Conservation (phyloP, 2,797 vertebrate genomes). For the Trachops cirrhosus region DNA sequence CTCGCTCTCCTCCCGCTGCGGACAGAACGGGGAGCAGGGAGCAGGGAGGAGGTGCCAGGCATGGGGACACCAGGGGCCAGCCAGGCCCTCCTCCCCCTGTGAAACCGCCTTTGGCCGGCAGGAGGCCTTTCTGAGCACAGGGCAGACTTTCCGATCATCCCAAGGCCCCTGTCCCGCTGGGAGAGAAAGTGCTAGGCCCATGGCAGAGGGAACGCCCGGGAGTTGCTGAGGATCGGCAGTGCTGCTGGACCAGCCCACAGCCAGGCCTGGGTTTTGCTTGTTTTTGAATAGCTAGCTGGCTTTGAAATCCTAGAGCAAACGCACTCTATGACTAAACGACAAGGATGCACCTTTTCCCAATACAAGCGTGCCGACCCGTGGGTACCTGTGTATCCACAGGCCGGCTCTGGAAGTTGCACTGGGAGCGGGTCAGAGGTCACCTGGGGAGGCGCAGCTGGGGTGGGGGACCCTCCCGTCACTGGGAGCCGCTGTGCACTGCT, state of each 20-base stretch:
- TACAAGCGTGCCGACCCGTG: accelerated
- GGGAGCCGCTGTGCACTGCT: background rate
- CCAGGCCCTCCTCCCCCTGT: background rate
- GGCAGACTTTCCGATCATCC: background rate
- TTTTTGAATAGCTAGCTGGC: background rate
- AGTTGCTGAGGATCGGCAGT: accelerated
- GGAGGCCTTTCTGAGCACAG: background rate
- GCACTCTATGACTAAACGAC: background rate
- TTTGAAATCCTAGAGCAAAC: background rate
- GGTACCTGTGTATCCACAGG: background rate
- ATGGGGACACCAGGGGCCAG: accelerated
- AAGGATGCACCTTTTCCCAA: background rate
- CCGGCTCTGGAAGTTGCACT: background rate
- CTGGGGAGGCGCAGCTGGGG: background rate
- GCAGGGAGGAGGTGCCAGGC: background rate
- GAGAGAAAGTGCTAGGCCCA: background rate
- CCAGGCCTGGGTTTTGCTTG: background rate
- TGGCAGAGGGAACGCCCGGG: background rate
- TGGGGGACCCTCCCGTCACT: background rate
- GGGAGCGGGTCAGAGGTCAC: background rate
- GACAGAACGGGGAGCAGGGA: background rate
- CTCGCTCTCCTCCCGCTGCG: constrained; percentile 4
- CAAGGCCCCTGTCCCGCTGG: accelerated
- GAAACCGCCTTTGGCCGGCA: accelerated
- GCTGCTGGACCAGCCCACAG: background rate